phyloP scores from a whole-genome alignment of 2,797 vertebrate species.

The Linurgus olivaceus region DNA sequence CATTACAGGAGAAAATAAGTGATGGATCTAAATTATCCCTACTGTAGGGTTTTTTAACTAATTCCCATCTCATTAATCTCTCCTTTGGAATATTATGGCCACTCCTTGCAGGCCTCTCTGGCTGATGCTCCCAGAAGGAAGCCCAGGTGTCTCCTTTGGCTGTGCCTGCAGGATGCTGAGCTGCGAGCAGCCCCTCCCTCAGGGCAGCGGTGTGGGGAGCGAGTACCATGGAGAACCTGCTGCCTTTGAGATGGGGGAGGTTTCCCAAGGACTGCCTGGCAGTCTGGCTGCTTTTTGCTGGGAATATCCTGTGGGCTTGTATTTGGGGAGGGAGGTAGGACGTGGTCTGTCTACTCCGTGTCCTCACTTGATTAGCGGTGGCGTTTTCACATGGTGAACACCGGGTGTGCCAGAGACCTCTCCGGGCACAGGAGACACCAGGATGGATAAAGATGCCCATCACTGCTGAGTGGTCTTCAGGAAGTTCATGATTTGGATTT shows the following conservation, averaged over 20 bases:
- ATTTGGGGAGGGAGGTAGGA: neutral
- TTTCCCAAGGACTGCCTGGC: neutral
- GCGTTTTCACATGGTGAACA: fast-evolving
- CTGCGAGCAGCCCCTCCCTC: fast-evolving
- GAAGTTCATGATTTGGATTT: neutral
- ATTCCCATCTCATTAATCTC: neutral
- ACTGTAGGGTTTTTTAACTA: neutral
- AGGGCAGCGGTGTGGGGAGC: fast-evolving
- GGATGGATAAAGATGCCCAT: neutral
- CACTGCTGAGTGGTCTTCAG: neutral
- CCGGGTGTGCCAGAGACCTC: neutral
- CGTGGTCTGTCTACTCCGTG: fast-evolving
- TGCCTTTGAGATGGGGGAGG: neutral
- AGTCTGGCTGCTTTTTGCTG: neutral
- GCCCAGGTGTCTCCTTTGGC: neutral
- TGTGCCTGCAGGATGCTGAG: neutral
- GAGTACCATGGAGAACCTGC: neutral
- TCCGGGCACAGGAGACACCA: fast-evolving
- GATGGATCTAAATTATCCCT: neutral
- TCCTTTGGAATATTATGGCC: neutral
- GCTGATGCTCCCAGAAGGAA: neutral
- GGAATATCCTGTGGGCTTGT: neutral
- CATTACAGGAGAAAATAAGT: neutral
- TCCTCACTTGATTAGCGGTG: fast-evolving
- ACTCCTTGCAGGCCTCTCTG: neutral